Evolutionary conservation across 2,113 vertebrate genomes (phyloP).

Genomic region (Raja brachyura): DNA sequence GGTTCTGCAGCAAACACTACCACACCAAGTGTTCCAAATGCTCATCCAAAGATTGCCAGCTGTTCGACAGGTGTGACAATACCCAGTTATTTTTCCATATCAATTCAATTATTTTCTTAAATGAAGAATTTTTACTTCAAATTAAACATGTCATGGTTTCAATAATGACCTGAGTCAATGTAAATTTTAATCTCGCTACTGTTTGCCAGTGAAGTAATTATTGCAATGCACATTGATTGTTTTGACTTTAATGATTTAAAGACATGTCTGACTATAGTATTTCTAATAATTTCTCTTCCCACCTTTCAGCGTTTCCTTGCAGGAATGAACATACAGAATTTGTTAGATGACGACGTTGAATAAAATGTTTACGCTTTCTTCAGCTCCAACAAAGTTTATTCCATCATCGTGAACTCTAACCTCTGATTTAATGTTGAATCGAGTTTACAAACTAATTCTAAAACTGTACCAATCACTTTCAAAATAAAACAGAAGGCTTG

Average conservation of each 20-base stretch:
- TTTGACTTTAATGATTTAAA: not conserved
- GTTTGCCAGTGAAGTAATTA: not conserved
- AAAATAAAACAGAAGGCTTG: slow-evolving; percentile 39
- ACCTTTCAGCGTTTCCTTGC: slow-evolving; percentile 9
- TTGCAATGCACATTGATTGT: not conserved
- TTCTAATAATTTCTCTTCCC: not conserved
- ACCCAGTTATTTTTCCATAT: slow-evolving; percentile 35
- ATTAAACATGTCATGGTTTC: too few species aligned
- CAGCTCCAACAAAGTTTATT: slow-evolving; percentile 36
- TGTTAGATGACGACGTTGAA: slow-evolving; percentile 35
- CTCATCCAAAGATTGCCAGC: slow-evolving; percentile 45
- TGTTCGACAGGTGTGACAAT: slow-evolving; percentile 47
- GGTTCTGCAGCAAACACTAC: slow-evolving; percentile 48
- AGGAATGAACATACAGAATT: slow-evolving; percentile 30
- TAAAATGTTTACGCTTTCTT: slow-evolving; percentile 10
- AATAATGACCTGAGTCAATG: too few species aligned
- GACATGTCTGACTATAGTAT: not conserved
- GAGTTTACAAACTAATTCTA: slow-evolving; percentile 6
- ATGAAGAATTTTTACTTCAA: not conserved
- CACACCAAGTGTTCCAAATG: slow-evolving; percentile 49
- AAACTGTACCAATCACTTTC: slow-evolving; percentile 38
- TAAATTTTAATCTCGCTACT: too few species aligned
- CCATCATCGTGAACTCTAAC: slow-evolving; percentile 20
- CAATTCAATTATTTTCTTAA: not conserved
- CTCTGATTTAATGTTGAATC: not conserved